Evolutionary conservation across 92 coral and sea anemone genomes (phyloP), one percentile per base, ranked within the genome.

Genomic region (Heliopora coerulea): DNA sequence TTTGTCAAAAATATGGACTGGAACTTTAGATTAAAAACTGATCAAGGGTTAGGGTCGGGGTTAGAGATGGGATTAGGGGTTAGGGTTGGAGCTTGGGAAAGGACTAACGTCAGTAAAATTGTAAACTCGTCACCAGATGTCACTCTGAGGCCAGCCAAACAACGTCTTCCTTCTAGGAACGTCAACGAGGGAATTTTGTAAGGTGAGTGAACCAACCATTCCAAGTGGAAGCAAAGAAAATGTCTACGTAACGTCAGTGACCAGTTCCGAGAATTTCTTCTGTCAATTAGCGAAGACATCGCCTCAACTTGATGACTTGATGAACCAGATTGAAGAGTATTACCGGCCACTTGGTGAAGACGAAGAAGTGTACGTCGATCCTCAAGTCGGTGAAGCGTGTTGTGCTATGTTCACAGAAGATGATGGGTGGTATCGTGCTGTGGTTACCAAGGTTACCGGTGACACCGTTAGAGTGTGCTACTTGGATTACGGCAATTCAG

Each of bases 401-500:
- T 85, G 93, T 52, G 96, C 96, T 15, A 73, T 69, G 54, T 91
- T 89, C 81, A 79, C 93, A 25, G 88, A 66, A 41, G 89, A 88
- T 46, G 74, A 78, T 21, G 76, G 76, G 46, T 92, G 96, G 96
- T 92, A 92, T 74, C 83, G 97, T 28, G 97, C 96, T 1, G 85
- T 85, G 20, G 75, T 80, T 35, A 70, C 62, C 26, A 52, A 52
- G 77, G 73, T 75, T 32, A 26, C 77, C 19, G 73, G 68, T 27
- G 31, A 61, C 1, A 54, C 40, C 27, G 62, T 82, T 7, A 74
- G 39, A 0, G 97, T 91, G 2, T 65, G 85, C 44, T 93, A 93
- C 79, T 62, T 93, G 19, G 98, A 93, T 64, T 93, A 90, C 84
- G 98, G 98, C 33, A 89, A 93, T 65, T 61, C 79, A 27, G 98